phyloP scores from a whole-genome alignment of 2,888 invertebrate genomes.

The Stramonita haemastoma region DNA sequence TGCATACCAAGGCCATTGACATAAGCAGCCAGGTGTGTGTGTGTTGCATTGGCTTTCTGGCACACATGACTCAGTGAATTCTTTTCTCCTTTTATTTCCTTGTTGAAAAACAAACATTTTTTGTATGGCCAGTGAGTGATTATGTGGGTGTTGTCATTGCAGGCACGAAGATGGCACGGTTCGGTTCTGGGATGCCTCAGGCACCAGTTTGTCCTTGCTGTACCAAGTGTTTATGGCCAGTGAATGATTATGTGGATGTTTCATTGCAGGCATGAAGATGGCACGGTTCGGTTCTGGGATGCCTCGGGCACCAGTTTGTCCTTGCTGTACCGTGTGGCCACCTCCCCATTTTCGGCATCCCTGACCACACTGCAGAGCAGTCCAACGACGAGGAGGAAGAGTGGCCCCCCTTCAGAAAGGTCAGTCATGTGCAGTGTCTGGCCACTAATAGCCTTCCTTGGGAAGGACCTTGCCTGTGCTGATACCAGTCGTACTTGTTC shows the following conservation, averaged over 20 bases:
- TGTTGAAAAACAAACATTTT: neutral
- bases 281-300: conserved; percentile 97
- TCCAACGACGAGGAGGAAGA: conserved; percentile 90
- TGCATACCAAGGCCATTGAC: too few relatives aligned
- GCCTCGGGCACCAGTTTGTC: conserved; percentile 89
- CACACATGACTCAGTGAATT: too few relatives aligned
- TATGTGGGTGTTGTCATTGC: conserved; percentile 20
- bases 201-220: conserved; percentile 88
- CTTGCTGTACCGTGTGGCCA: conserved; percentile 87
- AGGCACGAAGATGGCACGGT: conserved; percentile 98
- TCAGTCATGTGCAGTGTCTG: conserved; percentile 53
- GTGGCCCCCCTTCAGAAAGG: conserved; percentile 97
- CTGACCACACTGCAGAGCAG: conserved; percentile 64
- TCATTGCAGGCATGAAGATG: conserved; percentile 90
- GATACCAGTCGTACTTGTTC: too few relatives aligned
- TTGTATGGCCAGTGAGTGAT: conserved; percentile 63
- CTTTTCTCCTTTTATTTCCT: too few relatives aligned
- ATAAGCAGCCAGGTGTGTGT: too few relatives aligned
- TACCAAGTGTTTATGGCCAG: conserved; percentile 83
- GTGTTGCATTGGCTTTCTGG: too few relatives aligned
- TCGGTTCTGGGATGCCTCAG: conserved; percentile 95
- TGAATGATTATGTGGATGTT: too few relatives aligned
- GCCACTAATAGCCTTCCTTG: too few relatives aligned
- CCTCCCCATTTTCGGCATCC: conserved; percentile 73
- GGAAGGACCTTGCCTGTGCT: too few relatives aligned